Evolutionary conservation across 1,140 invertebrate genomes (phyloP).

Genomic region (Ceratina australensis): DNA sequence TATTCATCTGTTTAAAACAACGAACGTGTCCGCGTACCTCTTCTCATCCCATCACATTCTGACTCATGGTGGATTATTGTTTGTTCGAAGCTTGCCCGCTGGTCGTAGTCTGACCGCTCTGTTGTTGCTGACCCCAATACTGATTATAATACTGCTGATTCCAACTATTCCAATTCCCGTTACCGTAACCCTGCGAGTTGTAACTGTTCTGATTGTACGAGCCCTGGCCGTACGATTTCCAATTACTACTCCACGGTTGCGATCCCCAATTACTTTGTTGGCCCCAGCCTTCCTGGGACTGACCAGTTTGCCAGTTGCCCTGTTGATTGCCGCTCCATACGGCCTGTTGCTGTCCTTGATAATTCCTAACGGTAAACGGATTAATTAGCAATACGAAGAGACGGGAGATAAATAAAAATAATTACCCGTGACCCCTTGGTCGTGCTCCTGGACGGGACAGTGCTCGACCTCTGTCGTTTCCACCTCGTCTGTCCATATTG

Average conservation of each 20-base stretch:
- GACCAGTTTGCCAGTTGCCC: constrained; percentile 43
- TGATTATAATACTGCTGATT: constrained; percentile 78
- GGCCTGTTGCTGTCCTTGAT: constrained; percentile 66
- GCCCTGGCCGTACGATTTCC: constrained; percentile 74
- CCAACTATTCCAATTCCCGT: constrained; percentile 76
- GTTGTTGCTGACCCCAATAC: constrained; percentile 76
- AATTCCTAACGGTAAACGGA: constrained; percentile 53
- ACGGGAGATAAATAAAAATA: not conserved
- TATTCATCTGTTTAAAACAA: not conserved
- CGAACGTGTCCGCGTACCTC: constrained; percentile 60
- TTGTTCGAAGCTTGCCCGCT: constrained; percentile 74
- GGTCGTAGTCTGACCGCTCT: constrained; percentile 67
- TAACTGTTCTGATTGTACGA: constrained; percentile 68
- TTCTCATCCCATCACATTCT: constrained; percentile 69
- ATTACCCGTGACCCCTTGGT: constrained; percentile 68
- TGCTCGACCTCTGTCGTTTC: constrained; percentile 69
- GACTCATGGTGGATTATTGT: constrained; percentile 71
- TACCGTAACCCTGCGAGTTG: constrained; percentile 72
- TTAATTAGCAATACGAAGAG: not conserved
- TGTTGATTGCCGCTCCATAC: constrained; percentile 43
- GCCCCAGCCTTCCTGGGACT: constrained; percentile 59
- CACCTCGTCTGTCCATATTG: constrained; percentile 65
- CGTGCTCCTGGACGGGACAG: constrained; percentile 61
- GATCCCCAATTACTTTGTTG: constrained; percentile 60
- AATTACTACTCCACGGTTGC: constrained; percentile 68